Evolutionary conservation across 2,797 vertebrate genomes (phyloP), one percentile per base, ranked within the genome.

Genomic region (Vireo griseus): DNA sequence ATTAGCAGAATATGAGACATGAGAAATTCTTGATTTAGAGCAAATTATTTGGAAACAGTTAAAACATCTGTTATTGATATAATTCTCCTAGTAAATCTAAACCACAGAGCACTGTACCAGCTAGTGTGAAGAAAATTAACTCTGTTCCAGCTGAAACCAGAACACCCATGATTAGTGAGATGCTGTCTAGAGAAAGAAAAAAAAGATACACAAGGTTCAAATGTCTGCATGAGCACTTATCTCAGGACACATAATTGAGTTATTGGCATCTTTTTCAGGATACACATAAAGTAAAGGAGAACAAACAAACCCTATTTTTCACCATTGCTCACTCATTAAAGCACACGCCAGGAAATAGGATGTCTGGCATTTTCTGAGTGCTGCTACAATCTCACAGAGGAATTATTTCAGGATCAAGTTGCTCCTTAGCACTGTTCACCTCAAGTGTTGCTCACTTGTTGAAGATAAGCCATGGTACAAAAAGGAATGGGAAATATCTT

Each of bases 381-480:
- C 26, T 77, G 11, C 3, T 86, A 17, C 14, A 62, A 20, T 61
- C 75, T 42, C 39, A 59, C 19, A 65, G 39, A 81, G 51, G 3
- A 45, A 13, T 25, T 10, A 65, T 88, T 67, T 74, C 21, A 45
- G 44, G 62, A 80, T 39, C n/a, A 58, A 76, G 35, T 14, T 75
- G 11, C 15, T 76, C 39, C 39, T 29, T 26, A 63, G 12, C 17
- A 15, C 26, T 82, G 11, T 17, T 66, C 51, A 47, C 69, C 35
- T 78, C 24, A 62, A 52, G 22, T 3, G 1, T n/a, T 0, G 0
- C 11, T 47, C 37, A 44, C 4, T 26, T 62, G 22, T 19, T 74
- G 50, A 84, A 75, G 35, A 52, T 44, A 42, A 89, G 22, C 33
- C 42, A 51, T 13, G 14, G 29, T 20, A 39, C 15, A 47, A 26